Evolutionary conservation across 2,797 vertebrate genomes (phyloP), one percentile per base, ranked within the genome.

Genomic region (Phoeniculus purpureus): DNA sequence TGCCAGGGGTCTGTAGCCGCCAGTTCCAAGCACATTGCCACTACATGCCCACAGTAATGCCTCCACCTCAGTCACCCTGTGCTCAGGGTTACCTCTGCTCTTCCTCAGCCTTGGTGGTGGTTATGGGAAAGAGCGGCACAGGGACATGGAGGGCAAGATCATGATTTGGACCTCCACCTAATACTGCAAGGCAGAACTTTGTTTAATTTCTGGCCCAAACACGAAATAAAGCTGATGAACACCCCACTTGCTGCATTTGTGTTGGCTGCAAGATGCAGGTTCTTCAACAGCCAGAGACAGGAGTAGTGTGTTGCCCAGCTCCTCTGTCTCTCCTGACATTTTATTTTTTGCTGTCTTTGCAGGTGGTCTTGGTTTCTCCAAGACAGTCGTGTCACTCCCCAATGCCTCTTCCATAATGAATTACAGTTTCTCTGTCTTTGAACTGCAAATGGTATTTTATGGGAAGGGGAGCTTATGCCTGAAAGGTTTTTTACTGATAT

Each of bases 381-480:
- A 50, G 59, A 21, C 7, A 72, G 31, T 25, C 40, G 31, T 84
- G 51, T 72, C 73, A 61, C 56, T 2, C 2, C n/a, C 43, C 51
- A 54, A 0, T 56, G 10, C 45, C 61, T n/a, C 34, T 70, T 55
- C 26, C 78, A 32, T 22, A 75, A 72, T 25, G 18, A 78, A 77
- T 18, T 37, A 20, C 15, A 85, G 19, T 43, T 23, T 72, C 50
- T 82, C n/a, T 67, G n/a, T 27, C 80, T 73, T 94, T 82, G 51
- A 34, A 37, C 3, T 64, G 26, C 12, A 93, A 73, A 86, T 34
- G 9, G 59, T 22, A 54, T 9, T 74, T 64, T 72, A 59, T 86
- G 12, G 11, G 32, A 91, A 80, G 23, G 7, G 29, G 12, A 90
- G 78, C 70, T 87, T 62, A 73, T 62, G 4, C 12, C 29, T 68